Base-by-base conservation (phyloP, 2,113 vertebrate genomes). In the Callocephalon fimbriatum region DNA sequence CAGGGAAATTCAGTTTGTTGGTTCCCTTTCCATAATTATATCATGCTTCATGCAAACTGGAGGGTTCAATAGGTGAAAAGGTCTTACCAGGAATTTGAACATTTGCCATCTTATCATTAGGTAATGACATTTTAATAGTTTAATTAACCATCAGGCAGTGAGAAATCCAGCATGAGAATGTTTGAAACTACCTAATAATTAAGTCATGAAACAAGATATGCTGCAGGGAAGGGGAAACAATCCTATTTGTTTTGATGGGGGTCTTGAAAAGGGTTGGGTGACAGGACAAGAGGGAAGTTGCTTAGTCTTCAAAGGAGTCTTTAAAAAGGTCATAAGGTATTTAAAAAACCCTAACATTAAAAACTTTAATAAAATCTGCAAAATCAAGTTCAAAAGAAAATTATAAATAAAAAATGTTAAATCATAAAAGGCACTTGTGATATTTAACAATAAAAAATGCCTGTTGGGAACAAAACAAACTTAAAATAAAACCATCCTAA, bases 51-150 rank as follows among this genome's bases (percentile, higher is more conserved):
- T 40, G 40, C 29, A 91, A 91, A 80, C 27, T 22, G 37, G 22
- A 77, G 92, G 38, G 79, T 86, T 96, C 88, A 96, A 78, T 38
- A 80, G 83, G 91, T 95, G 93, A 96, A 89, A 44, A 89, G 76
- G 86, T 80, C 83, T 86, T 63, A 10, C 2, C 86, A 92, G 38
- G 89, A 97, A 97, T 95, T 74, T 89, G 86, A 97, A 86, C 63
- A 35, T 50, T 95, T 91, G 72, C 68, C 88, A 86, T 93, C 50
- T 90, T 94, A 94, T 91, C 75, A 63, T 92, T 92, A 97, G 67
- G 45, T 91, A 94, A 96, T 77, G 86, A 91, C 93, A 91, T 88
- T 95, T 97, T 94, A 97, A 95, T 95, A 88, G 93, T 78, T 95
- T 86, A 95, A 94, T 91, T 95, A 96, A 89, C 91, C 45, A 95